Evolutionary conservation across 2,797 vertebrate genomes (phyloP), one percentile per base, ranked within the genome.

Genomic region (Dipus sagitta): DNA sequence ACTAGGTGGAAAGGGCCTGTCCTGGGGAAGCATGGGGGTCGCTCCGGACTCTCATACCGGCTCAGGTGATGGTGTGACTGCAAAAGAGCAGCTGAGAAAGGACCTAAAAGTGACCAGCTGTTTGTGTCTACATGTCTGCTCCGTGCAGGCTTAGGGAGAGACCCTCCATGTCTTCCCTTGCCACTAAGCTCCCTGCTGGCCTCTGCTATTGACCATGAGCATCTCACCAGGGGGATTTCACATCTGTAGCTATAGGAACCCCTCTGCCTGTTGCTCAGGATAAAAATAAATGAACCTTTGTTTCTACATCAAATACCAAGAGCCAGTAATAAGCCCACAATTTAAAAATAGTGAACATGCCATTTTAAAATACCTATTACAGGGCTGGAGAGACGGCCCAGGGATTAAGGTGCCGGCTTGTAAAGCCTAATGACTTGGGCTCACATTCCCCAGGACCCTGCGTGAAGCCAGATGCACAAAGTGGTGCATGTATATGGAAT

Each of bases 31-130:
- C 17, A 9, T 28, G 8, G 30, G 79, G 18, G 47, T 23, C 64
- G 38, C 62, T 80, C 38, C 38, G 17, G 54, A 71, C 32, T n/a
- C 32, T 71, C 65, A 23, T 84, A 62, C 34, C 32, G 54, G 32
- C 14, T 52, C 58, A 1, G 1, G 7, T 20, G 15, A 6, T 0
- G 3, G 26, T 34, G 62, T 60, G 26, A 26, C 0, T 24, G n/a
- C n/a, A 67, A 47, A 70, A 86, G 13, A 23, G 3, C 3, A 8
- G 17, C 7, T 62, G 9, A 9, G 34, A 38, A 65, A 67, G 38
- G 13, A 7, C 12, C 32, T 68, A 17, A 24, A 94, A 76, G 28
- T 6, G 23, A 15, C 28, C 4, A 0, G 6, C n/a, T 74, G 54
- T 38, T 79, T 88, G 65, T 60, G 71, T 13, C 60, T 32, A 83